Base-by-base conservation (phyloP, 2,113 vertebrate species). In the Taxidea taxus region DNA sequence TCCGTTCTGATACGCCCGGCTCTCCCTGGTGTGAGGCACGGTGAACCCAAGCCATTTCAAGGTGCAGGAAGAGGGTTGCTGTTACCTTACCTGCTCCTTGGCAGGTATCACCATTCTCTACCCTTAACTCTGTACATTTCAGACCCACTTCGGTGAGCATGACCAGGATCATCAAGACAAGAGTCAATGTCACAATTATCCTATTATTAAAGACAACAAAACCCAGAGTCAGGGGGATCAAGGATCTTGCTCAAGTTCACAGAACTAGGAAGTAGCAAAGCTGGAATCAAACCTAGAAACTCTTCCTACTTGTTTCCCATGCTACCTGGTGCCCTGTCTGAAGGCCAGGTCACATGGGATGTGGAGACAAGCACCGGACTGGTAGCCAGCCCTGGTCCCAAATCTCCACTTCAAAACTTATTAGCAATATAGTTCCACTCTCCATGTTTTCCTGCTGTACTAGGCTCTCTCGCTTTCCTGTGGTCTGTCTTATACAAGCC, bases 401-500 rank as follows among this genome's bases (percentile, higher is more conserved):
- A n/a, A 66, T 74, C n/a, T 56, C 90, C 54, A 49, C 29, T 72
- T 54, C n/a, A 70, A 25, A 85, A 39, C 7, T 18, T 47, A n/a
- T 13, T 37, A 64, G 70, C 4, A 44, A 7, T 20, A 16, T 31
- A 31, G 74, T 70, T 90, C 78, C 27, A 31, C 14, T 82, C 21
- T 68, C 15, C 0, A 1, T 23, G 47, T 34, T 78, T 58, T 54
- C 6, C 54, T 29, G 0, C 34, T 27, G 9, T 10, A 21, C 11
- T 34, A 68, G 34, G 44, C 15, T 83, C 27, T 75, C 13, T 60
- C 13, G 77, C 54, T 84, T 68, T 37, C 81, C 47, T 34, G 1
- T 23, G 27, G 12, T 44, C 80, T 88, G 70, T 27, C 78, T 96
- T 83, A 27, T 25, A 51, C 27, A 89, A 77, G 34, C n/a, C n/a